A percentile compares a stretch with the other conserved stretches of the same genome.
These are phyloP conservation scores for Drosophila multiciliata DNA, from an alignment of 2,888 invertebrate genomes.

Conservation along the genomic window DNA sequence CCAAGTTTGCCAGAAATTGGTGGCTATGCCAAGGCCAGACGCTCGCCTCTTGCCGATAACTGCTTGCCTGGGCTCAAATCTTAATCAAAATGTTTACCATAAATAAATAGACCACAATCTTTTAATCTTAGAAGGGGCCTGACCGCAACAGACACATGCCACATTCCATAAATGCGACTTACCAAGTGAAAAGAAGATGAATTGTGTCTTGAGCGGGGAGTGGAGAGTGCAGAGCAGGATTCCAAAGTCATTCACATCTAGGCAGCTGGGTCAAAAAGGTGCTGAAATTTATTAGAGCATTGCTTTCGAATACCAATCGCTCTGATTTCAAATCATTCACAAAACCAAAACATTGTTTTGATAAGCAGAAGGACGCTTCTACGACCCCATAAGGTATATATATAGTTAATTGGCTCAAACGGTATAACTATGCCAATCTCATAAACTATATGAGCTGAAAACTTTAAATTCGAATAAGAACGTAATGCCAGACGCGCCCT, in stretches of 20 bases:
- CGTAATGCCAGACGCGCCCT: not conserved
- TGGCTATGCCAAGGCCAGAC: constrained; percentile 48
- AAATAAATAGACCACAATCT: constrained; percentile 51
- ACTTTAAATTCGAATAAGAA: not conserved
- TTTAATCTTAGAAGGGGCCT: constrained; percentile 51
- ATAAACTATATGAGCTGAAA: not conserved
- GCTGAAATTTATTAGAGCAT: not conserved
- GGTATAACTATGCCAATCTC: not conserved
- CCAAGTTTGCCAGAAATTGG: constrained; percentile 25
- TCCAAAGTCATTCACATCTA: constrained; percentile 56
- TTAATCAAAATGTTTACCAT: constrained; percentile 62
- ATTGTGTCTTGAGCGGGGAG: not conserved
- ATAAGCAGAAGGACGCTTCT: not conserved
- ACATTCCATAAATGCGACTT: constrained; percentile 44
- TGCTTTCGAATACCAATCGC: not conserved
- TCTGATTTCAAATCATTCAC: not conserved
- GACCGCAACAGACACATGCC: constrained; percentile 56
- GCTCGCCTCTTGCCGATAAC: constrained; percentile 33
- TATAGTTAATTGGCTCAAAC: too few species aligned
- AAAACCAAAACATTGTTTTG: not conserved
- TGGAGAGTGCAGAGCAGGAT: not conserved
- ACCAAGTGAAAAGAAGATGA: not conserved
- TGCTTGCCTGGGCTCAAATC: constrained; percentile 23
- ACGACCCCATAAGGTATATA: not conserved
- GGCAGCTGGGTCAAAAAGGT: not conserved